Conservation (phyloP, 2,113 vertebrate species). For the Gymnogyps californianus region DNA sequence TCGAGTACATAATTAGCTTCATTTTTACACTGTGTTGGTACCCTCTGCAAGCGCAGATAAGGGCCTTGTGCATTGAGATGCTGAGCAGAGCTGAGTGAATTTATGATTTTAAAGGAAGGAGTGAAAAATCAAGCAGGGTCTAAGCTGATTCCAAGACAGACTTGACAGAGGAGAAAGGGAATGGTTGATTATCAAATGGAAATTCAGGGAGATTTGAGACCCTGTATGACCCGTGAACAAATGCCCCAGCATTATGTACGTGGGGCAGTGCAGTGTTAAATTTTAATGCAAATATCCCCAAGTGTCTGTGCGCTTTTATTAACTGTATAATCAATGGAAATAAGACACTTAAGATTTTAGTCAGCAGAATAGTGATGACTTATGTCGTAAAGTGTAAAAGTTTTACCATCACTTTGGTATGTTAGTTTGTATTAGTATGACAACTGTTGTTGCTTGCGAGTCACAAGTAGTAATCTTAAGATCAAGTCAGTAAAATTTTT, state of each 20-base stretch:
- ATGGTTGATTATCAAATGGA: not conserved
- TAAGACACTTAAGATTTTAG: not conserved
- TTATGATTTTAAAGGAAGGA: not conserved
- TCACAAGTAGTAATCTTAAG: not conserved
- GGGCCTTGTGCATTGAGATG: not conserved
- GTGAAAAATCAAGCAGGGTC: not conserved
- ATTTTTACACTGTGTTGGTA: not conserved
- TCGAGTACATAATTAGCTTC: not conserved
- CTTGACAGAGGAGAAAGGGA: not conserved
- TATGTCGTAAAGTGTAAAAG: not conserved
- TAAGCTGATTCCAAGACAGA: not conserved
- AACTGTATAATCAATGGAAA: not conserved
- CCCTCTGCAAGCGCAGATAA: not conserved
- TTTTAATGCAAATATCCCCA: not conserved
- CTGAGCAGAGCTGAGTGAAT: not conserved
- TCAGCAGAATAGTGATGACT: not conserved
- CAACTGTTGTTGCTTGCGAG: not conserved
- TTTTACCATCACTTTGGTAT: not conserved
- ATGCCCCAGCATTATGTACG: not conserved
- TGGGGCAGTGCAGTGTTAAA: not conserved
- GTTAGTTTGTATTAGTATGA: not conserved
- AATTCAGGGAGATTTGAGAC: not conserved
- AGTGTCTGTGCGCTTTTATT: not conserved
- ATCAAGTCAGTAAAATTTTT: not conserved
- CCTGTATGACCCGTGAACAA: not conserved